phyloP scores from a whole-genome alignment of 2,888 invertebrate species.

The Carpatolechia fugitivella region DNA sequence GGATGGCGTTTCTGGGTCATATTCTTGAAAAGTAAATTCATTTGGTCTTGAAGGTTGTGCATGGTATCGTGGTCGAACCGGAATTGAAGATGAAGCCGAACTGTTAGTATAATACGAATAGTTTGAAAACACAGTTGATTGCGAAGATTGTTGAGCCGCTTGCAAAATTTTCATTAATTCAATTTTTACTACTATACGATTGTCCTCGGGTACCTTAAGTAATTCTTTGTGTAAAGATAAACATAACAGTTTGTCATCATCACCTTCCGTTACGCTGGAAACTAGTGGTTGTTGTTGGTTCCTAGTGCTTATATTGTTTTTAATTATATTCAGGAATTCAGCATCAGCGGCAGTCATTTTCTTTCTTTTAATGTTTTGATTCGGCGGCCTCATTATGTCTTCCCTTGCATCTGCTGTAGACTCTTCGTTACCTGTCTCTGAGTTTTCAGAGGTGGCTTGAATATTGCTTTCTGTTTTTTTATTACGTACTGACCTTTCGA shows the following conservation, averaged over 20 bases:
- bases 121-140: constrained; percentile 16
- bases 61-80: constrained; percentile 19
- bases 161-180: constrained; percentile 22
- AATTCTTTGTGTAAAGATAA: constrained; percentile 15
- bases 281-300: constrained; percentile 9
- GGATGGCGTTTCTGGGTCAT: constrained; percentile 23
- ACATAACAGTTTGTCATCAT: constrained; percentile 10
- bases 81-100: constrained; percentile 18
- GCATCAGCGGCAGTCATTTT: too few species aligned
- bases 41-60: constrained; percentile 20
- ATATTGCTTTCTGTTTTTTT: constrained; percentile 17
- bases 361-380: too few species aligned
- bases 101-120: constrained; percentile 14
- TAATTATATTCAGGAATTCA: too few species aligned
- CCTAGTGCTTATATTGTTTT: constrained; percentile 18
- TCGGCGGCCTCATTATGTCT: constrained; percentile 18
- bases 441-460: constrained; percentile 14
- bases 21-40: constrained; percentile 22
- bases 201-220: constrained; percentile 17
- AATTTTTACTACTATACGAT: constrained; percentile 21
- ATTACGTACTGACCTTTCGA: constrained; percentile 15
- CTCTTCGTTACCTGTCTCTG: constrained; percentile 12
- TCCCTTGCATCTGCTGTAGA: constrained; percentile 16
- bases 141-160: constrained; percentile 14
- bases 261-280: constrained; percentile 14